phyloP scores from a whole-genome alignment of 2,797 vertebrate genomes.

The Simalia tracyae region DNA sequence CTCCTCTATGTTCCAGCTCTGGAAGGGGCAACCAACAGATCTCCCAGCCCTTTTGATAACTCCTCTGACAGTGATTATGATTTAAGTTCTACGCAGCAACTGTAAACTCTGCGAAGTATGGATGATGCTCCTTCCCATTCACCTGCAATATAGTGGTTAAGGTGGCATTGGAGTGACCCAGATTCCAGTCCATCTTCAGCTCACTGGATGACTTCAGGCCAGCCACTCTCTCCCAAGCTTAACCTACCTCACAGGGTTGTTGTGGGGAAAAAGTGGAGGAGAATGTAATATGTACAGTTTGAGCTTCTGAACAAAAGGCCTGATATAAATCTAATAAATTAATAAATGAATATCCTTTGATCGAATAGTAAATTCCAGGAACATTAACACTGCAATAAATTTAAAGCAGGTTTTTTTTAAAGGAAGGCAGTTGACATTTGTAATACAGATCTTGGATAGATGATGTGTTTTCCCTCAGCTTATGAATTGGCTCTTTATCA shows the following conservation, averaged over 20 bases:
- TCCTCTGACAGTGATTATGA: constrained; percentile 76
- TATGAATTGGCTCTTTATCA: neutral
- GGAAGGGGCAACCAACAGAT: constrained; percentile 46
- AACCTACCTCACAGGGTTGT: neutral
- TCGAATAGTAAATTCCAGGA: neutral
- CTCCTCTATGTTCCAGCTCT: constrained; percentile 54
- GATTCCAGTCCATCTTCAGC: neutral
- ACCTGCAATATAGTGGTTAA: neutral
- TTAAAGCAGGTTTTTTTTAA: neutral
- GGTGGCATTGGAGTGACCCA: neutral
- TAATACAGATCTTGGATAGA: neutral
- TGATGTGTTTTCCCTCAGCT: neutral
- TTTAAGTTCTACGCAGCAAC: constrained; percentile 54
- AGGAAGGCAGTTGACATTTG: neutral
- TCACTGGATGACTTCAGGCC: neutral
- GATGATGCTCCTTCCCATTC: neutral
- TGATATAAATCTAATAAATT: neutral
- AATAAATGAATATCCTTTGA: neutral
- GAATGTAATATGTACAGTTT: neutral
- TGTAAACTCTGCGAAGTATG: constrained; percentile 46
- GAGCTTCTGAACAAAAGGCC: neutral
- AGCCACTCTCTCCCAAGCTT: neutral
- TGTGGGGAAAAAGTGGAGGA: neutral
- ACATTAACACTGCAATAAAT: neutral
- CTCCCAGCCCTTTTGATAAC: constrained; percentile 62